Evolutionary conservation across 2,888 invertebrate species (phyloP).

Genomic region (Sminthurides aquaticus): DNA sequence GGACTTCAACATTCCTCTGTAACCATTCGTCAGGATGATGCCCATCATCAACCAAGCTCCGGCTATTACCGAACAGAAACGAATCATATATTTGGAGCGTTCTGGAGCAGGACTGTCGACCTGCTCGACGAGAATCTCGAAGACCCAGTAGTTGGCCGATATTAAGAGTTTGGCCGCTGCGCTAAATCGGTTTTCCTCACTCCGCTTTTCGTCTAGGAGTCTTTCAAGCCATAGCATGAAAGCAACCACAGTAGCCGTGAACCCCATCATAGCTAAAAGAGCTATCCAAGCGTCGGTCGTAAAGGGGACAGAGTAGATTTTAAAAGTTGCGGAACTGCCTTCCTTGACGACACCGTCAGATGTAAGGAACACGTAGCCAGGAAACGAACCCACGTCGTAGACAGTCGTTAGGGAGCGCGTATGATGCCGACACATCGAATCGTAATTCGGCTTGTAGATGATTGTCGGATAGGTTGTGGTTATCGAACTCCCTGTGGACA

Average conservation of each 20-base stretch:
- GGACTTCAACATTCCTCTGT: not conserved
- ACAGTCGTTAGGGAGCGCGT: not conserved
- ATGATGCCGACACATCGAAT: not conserved
- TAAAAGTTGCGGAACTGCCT: not conserved
- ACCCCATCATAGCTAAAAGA: not conserved
- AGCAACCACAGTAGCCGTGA: not conserved
- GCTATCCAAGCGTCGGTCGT: not conserved
- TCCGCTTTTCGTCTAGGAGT: no score
- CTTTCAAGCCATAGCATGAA: not conserved
- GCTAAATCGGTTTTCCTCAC: no score
- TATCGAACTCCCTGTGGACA: not conserved
- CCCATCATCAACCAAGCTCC: not conserved
- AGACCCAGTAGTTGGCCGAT: not conserved
- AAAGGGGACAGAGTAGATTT: not conserved
- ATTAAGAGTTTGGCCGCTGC: not conserved
- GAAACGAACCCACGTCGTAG: not conserved
- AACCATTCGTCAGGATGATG: not conserved
- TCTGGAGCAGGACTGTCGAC: not conserved
- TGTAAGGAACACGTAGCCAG: not conserved
- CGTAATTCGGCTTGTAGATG: not conserved
- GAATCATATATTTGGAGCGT: not conserved
- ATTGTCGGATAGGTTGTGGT: not conserved
- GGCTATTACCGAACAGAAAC: not conserved
- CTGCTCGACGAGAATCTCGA: not conserved
- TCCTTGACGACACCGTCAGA: not conserved